Evolutionary conservation across 2,113 vertebrate species (phyloP).

Genomic region (Oenanthe oenanthe): DNA sequence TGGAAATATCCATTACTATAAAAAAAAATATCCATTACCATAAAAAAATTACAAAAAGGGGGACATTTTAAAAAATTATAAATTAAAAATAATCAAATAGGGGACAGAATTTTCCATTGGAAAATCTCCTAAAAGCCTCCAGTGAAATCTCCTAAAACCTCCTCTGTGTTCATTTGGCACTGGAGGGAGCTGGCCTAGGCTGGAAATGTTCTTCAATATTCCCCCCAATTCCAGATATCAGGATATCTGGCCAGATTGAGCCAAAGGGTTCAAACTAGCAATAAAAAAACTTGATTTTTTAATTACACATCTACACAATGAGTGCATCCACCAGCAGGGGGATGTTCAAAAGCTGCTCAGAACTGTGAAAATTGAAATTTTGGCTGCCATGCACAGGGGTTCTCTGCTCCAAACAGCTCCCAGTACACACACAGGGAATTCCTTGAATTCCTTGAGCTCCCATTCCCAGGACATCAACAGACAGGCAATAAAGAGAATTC

Average conservation of each 20-base stretch:
- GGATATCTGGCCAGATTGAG: background rate
- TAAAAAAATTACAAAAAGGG: background rate
- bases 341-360: background rate
- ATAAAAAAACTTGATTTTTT: background rate
- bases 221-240: background rate
- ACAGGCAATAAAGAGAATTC: background rate
- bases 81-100: background rate
- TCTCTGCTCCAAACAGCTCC: background rate
- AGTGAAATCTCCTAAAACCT: background rate
- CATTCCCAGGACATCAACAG: background rate
- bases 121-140: background rate
- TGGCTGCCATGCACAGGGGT: background rate
- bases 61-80: too few species aligned
- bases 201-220: background rate
- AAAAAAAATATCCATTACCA: too few species aligned
- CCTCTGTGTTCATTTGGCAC: background rate
- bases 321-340: background rate
- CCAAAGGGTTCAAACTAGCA: background rate
- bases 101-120: background rate
- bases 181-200: background rate
- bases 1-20: background rate
- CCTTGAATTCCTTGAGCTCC: background rate
- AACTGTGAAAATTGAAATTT: background rate
- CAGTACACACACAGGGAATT: fast-evolving
- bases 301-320: background rate